Conservation (phyloP, 2,797 vertebrate species). For the Taenioides sp. region DNA sequence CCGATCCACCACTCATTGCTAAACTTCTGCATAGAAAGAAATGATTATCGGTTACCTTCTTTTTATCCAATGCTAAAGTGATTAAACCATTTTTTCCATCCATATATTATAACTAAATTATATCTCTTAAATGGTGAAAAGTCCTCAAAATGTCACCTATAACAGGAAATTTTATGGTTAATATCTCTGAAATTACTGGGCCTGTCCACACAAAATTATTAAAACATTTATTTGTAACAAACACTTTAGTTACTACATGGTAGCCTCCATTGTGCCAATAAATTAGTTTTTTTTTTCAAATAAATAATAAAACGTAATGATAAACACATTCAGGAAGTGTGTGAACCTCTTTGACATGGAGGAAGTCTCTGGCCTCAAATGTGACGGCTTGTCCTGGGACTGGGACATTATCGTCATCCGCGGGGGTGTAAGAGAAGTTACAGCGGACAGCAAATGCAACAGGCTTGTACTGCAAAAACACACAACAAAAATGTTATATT, state of each 20-base stretch:
- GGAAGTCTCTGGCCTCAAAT: conserved; percentile 97
- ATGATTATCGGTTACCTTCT: not conserved
- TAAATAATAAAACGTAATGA: too few relatives aligned
- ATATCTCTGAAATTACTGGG: too few relatives aligned
- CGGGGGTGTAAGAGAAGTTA: conserved; percentile 95
- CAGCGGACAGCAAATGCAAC: conserved; percentile 98
- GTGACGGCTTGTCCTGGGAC: conserved; percentile 94
- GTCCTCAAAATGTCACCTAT: too few relatives aligned
- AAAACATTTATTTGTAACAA: too few relatives aligned
- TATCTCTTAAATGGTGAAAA: too few relatives aligned
- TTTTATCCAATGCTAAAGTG: not conserved
- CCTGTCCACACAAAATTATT: too few relatives aligned
- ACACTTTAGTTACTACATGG: too few relatives aligned
- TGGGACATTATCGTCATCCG: conserved; percentile 93
- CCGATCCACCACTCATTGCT: conserved; percentile 99
- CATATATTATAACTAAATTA: too few relatives aligned
- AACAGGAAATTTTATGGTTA: too few relatives aligned
- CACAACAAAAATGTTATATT: not conserved
- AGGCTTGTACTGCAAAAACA: conserved; percentile 72
- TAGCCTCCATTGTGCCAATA: too few relatives aligned
- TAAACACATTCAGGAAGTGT: not conserved
- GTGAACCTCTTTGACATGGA: conserved; percentile 96
- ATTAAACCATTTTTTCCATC: not conserved
- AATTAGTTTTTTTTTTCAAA: too few relatives aligned
- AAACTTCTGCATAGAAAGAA: conserved; percentile 83